Base-by-base conservation (phyloP, 2,888 invertebrate genomes). In the Philereme vetulata region DNA sequence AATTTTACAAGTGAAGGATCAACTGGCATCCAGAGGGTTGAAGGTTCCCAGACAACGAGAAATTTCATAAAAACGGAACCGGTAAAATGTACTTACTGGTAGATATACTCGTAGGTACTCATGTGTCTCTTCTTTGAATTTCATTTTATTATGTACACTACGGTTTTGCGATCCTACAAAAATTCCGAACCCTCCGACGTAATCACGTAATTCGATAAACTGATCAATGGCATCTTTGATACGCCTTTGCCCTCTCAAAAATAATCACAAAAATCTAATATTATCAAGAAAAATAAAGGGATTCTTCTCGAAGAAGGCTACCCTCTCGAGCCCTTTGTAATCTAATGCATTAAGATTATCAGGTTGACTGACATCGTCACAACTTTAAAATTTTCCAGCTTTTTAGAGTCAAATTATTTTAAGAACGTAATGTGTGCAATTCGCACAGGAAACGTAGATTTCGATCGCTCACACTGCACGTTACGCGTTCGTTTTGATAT, bases 331-430 rank as follows among this genome's bases (percentile, higher is more conserved):
- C 77, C 78, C 80, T 86, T 86, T 86, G 84, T 86, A 86, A 86
- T 86, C 80, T 85, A 84, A 84, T 86, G 86, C 85, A 88, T 88
- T 86, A 87, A 84, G 78, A 82, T 87, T 85, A 88, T 88, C 86
- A 84, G 82, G 82, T 84, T 86, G 81, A 77, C 75, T 80, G 78
- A 82, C 81, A 80, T 80, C 78, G 78, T 82, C 76, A 83, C 79
- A 78, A 76, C 80, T 83, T 77, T 80, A 76, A 77, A 82, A 78
- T 81, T 81, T 79, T 75, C 78, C 76, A 68, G 74, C 73, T 63
- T 77, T 77, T 78, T 77, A 71, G 35, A 48, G 21, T 3, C 4
- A 9, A 10, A 9, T 42, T n/a, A 42, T 42, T 10, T n/a, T 42
- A 42, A 5, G 36, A 21, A 38, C 38, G 6, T 6, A 38, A 38